Evolutionary conservation across 2,888 invertebrate species (phyloP).

Genomic region (Cataglyphis rosenhaueri): DNA sequence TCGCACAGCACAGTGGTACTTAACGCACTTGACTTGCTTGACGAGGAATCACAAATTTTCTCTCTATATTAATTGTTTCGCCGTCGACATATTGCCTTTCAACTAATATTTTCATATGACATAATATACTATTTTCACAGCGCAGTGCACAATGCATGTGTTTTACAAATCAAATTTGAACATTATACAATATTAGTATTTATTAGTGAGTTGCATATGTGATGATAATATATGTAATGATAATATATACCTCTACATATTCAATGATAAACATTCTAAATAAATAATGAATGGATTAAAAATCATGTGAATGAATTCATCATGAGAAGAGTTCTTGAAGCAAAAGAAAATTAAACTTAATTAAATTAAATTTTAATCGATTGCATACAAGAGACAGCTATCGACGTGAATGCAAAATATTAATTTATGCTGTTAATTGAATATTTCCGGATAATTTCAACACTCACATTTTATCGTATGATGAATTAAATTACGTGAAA

Average conservation of each 20-base stretch:
- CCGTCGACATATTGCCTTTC: constrained; percentile 23
- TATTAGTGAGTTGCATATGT: too few relatives aligned
- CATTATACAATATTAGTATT: background rate
- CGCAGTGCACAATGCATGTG: background rate
- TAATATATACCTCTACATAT: background rate
- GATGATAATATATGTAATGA: too few relatives aligned
- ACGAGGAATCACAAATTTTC: constrained; percentile 46
- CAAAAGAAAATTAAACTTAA: background rate
- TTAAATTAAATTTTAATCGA: background rate
- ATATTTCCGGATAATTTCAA: background rate
- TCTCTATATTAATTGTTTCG: constrained; percentile 33
- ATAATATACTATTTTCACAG: background rate
- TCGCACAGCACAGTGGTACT: constrained; percentile 77
- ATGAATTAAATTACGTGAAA: background rate
- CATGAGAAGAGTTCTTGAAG: background rate
- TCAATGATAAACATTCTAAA: background rate
- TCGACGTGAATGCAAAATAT: background rate
- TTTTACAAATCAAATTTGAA: background rate
- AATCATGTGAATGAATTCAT: background rate
- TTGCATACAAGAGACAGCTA: background rate
- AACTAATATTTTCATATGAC: constrained; percentile 17
- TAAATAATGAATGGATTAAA: background rate
- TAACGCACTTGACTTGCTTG: constrained; percentile 60
- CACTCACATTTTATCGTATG: constrained; percentile 13
- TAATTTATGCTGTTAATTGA: background rate